phyloP scores from a whole-genome alignment of 2,888 invertebrate species.

The Eurytoma adleriae region DNA sequence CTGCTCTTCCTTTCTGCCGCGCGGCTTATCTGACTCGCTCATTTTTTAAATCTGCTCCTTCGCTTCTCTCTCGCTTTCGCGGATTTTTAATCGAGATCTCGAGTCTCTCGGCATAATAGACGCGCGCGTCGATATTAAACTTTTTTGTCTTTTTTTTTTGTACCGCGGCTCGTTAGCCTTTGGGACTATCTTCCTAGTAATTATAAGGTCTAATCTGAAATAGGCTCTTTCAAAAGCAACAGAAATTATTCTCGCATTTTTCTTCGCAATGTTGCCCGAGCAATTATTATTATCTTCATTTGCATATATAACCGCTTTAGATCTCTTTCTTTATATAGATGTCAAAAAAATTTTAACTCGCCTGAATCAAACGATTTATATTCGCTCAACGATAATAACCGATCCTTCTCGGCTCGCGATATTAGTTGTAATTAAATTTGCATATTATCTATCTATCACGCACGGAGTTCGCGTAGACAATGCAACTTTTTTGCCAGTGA shows the following conservation, averaged over 20 bases:
- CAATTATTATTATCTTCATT: not conserved
- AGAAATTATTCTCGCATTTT: conserved; percentile 11
- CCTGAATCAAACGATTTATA: not conserved
- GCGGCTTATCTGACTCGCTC: conserved; percentile 41
- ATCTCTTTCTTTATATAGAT: not conserved
- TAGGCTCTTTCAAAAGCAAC: not conserved
- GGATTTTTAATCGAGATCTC: conserved; percentile 61
- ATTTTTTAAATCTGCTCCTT: conserved; percentile 42
- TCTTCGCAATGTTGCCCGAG: not conserved
- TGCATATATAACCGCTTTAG: not conserved
- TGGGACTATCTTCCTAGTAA: conserved; percentile 49
- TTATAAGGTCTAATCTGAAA: conserved; percentile 17
- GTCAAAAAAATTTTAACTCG: not conserved
- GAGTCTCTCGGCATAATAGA: conserved; percentile 57
- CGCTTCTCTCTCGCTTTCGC: conserved; percentile 40
- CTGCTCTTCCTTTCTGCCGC: conserved; percentile 32
- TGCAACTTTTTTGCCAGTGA: too few relatives aligned
- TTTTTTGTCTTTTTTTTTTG: conserved; percentile 38
- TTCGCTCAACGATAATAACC: not conserved
- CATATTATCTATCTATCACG: not conserved
- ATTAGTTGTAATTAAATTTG: not conserved
- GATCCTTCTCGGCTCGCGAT: not conserved
- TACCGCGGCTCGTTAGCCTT: conserved; percentile 49
- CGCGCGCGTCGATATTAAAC: conserved; percentile 56
- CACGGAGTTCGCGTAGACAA: too few relatives aligned